Conservation (phyloP, 2,113 vertebrate species). For the Antechinus stuartii region DNA sequence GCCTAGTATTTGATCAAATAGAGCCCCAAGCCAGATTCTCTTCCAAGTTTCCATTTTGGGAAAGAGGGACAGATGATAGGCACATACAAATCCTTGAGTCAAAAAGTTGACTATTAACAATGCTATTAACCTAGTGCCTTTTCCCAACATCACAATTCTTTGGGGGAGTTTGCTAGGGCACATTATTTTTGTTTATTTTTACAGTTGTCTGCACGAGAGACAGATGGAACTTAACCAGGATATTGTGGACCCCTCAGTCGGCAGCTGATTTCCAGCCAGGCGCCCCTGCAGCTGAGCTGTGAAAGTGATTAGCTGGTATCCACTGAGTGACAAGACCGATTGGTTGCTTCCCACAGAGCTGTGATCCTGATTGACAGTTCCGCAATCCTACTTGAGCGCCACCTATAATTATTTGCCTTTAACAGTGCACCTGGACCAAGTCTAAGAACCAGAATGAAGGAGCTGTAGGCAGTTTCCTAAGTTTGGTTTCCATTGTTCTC, state of each 20-base stretch:
- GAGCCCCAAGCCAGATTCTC: not conserved
- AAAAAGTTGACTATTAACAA: conserved; percentile 22
- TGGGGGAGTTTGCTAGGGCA: conserved; percentile 10
- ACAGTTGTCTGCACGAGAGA: conserved; percentile 5
- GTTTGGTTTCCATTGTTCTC: not conserved
- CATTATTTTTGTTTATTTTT: conserved; percentile 33
- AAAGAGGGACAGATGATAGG: not conserved
- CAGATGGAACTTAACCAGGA: not conserved
- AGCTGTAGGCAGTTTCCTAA: not conserved
- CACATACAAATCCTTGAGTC: not conserved
- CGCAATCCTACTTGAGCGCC: rapidly evolving
- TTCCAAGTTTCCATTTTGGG: not conserved
- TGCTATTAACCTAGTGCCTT: not conserved
- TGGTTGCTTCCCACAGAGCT: conserved; percentile 45
- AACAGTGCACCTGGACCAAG: not conserved
- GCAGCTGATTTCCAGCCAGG: conserved; percentile 26
- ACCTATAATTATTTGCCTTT: conserved; percentile 39
- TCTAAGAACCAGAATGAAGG: not conserved
- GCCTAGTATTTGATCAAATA: not conserved
- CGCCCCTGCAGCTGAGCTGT: conserved; percentile 10
- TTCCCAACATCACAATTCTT: conserved; percentile 18
- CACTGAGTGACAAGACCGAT: not conserved
- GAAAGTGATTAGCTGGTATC: conserved; percentile 20
- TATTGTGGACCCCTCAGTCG: not conserved
- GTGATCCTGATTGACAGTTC: conserved; percentile 31